Evolutionary conservation across 1,140 invertebrate species (phyloP).

Genomic region (Choristoneura fumiferana): DNA sequence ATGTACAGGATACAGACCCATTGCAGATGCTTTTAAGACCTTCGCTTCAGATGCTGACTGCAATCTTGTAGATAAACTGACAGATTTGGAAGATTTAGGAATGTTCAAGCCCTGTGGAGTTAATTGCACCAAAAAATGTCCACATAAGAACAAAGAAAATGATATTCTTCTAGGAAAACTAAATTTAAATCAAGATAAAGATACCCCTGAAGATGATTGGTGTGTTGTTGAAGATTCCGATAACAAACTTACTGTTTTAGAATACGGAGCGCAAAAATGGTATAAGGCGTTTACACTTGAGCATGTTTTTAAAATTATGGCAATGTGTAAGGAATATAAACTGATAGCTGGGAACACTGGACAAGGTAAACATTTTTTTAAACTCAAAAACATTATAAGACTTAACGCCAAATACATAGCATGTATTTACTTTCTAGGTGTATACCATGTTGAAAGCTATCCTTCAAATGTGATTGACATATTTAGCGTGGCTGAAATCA

Average conservation of each 20-base stretch:
- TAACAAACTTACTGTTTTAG: slow-evolving; percentile 38
- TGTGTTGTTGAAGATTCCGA: slow-evolving; percentile 42
- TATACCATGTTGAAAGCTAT: slow-evolving; percentile 28
- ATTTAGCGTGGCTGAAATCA: slow-evolving; percentile 83
- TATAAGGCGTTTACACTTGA: slow-evolving; percentile 77
- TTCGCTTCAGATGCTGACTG: slow-evolving; percentile 45
- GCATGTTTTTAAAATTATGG: slow-evolving; percentile 57
- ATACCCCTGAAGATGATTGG: slow-evolving; percentile 38
- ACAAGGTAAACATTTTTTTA: slow-evolving; percentile 5
- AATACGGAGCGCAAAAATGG: slow-evolving; percentile 64
- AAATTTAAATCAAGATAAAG: background rate
- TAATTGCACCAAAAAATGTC: slow-evolving; percentile 41
- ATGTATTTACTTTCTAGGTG: background rate
- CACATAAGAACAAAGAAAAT: slow-evolving; percentile 25
- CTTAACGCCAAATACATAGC: background rate
- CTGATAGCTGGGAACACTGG: slow-evolving; percentile 20
- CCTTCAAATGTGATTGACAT: slow-evolving; percentile 84
- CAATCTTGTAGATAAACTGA: slow-evolving; percentile 49
- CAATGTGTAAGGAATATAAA: slow-evolving; percentile 44
- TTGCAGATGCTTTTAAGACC: slow-evolving; percentile 84
- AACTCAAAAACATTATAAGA: too few species aligned
- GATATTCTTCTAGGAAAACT: slow-evolving; percentile 3
- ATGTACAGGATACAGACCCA: slow-evolving; percentile 93
- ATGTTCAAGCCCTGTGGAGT: slow-evolving; percentile 45
- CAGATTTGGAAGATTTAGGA: slow-evolving; percentile 75